Evolutionary conservation across 2,797 vertebrate genomes (phyloP).

Genomic region (Xyrichtys novacula): DNA sequence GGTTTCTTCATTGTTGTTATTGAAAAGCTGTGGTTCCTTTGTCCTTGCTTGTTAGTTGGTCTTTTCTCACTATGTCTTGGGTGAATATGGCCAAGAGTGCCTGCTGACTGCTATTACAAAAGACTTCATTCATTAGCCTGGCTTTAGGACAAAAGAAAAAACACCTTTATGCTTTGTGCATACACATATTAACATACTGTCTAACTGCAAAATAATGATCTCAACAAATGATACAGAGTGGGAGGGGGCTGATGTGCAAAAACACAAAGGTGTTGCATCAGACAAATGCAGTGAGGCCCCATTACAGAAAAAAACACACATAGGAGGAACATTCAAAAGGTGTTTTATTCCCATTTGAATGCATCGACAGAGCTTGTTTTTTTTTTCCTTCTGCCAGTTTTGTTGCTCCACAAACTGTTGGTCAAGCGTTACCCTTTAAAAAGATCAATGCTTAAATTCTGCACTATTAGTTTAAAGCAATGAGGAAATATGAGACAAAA

Average conservation of each 20-base stretch:
- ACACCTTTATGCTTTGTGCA: not conserved
- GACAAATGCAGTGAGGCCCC: not conserved
- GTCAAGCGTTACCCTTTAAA: constrained; percentile 17
- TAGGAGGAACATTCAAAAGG: not conserved
- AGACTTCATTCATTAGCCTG: constrained; percentile 41
- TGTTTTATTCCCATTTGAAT: not conserved
- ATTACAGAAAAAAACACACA: constrained; percentile 5
- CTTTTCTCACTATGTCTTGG: constrained; percentile 21
- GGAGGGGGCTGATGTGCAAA: not conserved
- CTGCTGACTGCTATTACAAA: constrained; percentile 19
- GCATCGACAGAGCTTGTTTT: not conserved
- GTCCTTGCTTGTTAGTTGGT: constrained; percentile 12
- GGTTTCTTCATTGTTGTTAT: not conserved
- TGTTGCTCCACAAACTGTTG: not conserved
- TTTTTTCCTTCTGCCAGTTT: not conserved
- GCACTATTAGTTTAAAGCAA: constrained; percentile 7
- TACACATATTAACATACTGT: not conserved
- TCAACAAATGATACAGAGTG: not conserved
- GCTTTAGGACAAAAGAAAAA: constrained; percentile 19
- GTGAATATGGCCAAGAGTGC: constrained; percentile 8
- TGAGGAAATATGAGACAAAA: not conserved
- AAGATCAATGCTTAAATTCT: constrained; percentile 29
- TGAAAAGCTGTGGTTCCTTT: not conserved
- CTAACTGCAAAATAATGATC: not conserved
- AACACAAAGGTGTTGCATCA: constrained; percentile 1